phyloP scores from a whole-genome alignment of 2,797 vertebrate species.

The Triplophysa bombifrons region DNA sequence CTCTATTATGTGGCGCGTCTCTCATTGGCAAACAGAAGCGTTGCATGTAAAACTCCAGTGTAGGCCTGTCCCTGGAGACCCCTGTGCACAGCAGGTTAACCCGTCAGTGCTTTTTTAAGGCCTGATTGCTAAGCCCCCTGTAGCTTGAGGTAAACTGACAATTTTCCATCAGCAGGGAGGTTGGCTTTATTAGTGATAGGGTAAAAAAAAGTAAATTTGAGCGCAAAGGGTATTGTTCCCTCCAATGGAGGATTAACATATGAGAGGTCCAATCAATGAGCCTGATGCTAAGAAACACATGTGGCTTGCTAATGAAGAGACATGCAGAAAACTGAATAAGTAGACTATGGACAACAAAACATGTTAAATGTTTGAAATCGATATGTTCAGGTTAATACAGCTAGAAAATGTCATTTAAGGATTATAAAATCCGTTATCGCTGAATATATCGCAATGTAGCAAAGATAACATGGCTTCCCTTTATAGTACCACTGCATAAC shows the following conservation, averaged over 20 bases:
- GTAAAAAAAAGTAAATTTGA: conserved; percentile 68
- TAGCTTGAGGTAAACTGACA: conserved; percentile 90
- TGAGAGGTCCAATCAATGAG: conserved; percentile 63
- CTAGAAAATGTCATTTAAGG: background rate
- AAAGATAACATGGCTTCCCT: background rate
- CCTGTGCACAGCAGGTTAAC: conserved; percentile 92
- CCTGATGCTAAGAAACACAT: conserved; percentile 56
- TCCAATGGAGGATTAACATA: conserved; percentile 59
- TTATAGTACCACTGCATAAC: background rate
- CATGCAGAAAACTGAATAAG: conserved; percentile 39
- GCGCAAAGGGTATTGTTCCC: conserved; percentile 63
- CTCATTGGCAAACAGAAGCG: conserved; percentile 83
- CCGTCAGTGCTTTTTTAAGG: conserved; percentile 92
- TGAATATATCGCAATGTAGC: background rate
- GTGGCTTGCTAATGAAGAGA: conserved; percentile 48
- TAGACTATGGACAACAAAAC: conserved; percentile 35
- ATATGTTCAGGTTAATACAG: background rate
- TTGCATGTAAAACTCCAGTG: conserved; percentile 86
- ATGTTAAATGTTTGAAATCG: background rate
- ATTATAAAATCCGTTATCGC: conserved; percentile 41
- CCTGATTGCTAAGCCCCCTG: conserved; percentile 85
- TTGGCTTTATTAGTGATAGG: conserved; percentile 86
- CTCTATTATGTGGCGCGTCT: conserved; percentile 81
- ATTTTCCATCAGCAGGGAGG: conserved; percentile 90
- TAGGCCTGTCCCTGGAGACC: conserved; percentile 84